A percentile compares a stretch with the other conserved stretches of the same genome.
Evolutionary conservation across 2,888 invertebrate genomes (phyloP).

Genomic region (Ctenicera cuprea): DNA sequence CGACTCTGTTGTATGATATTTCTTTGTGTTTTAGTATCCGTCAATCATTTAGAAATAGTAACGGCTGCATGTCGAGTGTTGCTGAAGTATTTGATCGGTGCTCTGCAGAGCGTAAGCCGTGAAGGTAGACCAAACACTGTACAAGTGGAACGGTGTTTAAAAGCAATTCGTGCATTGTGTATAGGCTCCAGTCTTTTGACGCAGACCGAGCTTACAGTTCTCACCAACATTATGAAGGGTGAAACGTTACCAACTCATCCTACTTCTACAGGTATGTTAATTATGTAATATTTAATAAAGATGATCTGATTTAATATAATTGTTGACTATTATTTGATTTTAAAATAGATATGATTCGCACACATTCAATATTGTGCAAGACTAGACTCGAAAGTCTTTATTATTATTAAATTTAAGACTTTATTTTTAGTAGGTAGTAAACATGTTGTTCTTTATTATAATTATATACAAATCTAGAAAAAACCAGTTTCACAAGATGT

Average conservation of each 20-base stretch:
- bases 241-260: constrained; percentile 77
- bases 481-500: no score
- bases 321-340: no score
- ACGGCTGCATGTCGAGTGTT: constrained; percentile 82
- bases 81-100: constrained; percentile 77
- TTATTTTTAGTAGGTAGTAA: no score
- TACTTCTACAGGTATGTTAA: constrained; percentile 69
- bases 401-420: no score
- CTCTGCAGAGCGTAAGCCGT: constrained; percentile 65
- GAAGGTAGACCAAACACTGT: constrained; percentile 66
- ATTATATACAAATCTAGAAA: no score
- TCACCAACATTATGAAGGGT: constrained; percentile 86
- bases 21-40: constrained; percentile 75
- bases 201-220: constrained; percentile 84
- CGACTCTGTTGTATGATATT: no score
- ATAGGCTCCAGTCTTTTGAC: constrained; percentile 82
- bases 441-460: no score
- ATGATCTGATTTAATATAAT: no score
- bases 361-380: no score
- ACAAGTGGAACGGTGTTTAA: constrained; percentile 76
- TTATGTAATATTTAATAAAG: no score
- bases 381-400: no score
- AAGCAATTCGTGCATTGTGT: constrained; percentile 84
- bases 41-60: constrained; percentile 80
- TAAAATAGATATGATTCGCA: no score